Evolutionary conservation across 1,140 invertebrate species (phyloP).

Genomic region (Eriosoma lanigerum): DNA sequence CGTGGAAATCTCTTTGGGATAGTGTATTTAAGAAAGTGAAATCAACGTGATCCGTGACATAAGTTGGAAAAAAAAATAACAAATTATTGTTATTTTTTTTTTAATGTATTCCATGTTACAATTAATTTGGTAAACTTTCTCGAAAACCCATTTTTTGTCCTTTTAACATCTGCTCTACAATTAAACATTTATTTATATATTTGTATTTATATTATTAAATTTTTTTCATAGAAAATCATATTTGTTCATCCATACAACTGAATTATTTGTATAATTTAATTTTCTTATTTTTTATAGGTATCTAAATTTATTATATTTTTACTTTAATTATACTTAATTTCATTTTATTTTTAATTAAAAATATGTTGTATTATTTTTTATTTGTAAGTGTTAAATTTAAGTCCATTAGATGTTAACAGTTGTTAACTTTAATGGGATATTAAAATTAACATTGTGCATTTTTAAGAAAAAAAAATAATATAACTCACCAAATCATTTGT

Average conservation of each 20-base stretch:
- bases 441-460: conserved; percentile 11
- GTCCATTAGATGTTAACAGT: not conserved
- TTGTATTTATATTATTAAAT: conserved; percentile 18
- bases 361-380: conserved; percentile 20
- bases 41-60: conserved; percentile 33
- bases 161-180: conserved; percentile 19
- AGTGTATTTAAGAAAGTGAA: conserved; percentile 44
- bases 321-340: conserved; percentile 30
- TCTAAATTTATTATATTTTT: conserved; percentile 40
- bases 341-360: conserved; percentile 34
- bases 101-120: conserved; percentile 1
- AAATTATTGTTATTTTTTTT: conserved; percentile 10
- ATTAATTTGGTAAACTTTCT: conserved; percentile 12
- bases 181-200: conserved; percentile 1
- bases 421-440: not conserved
- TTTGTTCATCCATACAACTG: conserved; percentile 27
- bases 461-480: conserved; percentile 2
- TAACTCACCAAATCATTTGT: conserved; percentile 20
- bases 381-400: conserved; percentile 32
- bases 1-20: conserved; percentile 35
- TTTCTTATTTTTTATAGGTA: conserved; percentile 39
- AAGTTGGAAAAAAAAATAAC: not conserved
- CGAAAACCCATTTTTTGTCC: not conserved
- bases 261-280: conserved; percentile 32
- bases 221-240: conserved; percentile 37